Base-by-base conservation (phyloP, 1,140 invertebrate species). In the Neocloeon triangulifer region DNA sequence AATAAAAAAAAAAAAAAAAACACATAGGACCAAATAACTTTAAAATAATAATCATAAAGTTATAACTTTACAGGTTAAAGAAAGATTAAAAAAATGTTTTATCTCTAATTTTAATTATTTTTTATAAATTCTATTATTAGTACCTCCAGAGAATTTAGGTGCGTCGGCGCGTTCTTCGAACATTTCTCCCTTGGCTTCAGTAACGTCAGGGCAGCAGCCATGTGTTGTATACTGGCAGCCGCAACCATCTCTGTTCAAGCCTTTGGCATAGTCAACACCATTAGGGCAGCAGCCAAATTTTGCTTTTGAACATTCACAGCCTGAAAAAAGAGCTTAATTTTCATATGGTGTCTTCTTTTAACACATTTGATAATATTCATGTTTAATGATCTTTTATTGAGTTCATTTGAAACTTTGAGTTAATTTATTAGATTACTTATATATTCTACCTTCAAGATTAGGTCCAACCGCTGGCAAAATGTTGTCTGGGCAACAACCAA, bases 401-500 rank as follows among this genome's bases (percentile, higher is more conserved):
- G 16, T 12, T 32, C 6, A 17, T 33, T n/a, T n/a, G n/a, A n/a
- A n/a, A n/a, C n/a, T n/a, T n/a, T n/a, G n/a, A n/a, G n/a, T n/a
- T n/a, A n/a, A n/a, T n/a, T n/a, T n/a, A n/a, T n/a, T n/a, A n/a
- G n/a, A n/a, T n/a, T n/a, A n/a, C n/a, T n/a, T n/a, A n/a, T n/a
- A n/a, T n/a, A n/a, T n/a, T n/a, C n/a, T 46, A 62, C 66, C 70
- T 56, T 84, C 70, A 10, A 68, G 55, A 43, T 80, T 66, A 0
- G 79, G 69, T 38, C 88, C 86, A 33, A 65, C 58, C 5, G 86
- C 82, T 2, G 77, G 57, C 10, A 68, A 59, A 41, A 80, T 71
- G 41, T 89, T 84, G 47, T 94, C 86, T 1, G 79, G 79, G 47
- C 88, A 94, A 52, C 88, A 95, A 10, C 84, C 80, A 47, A 60